Evolutionary conservation across 2,113 vertebrate species (phyloP).

Genomic region (Cettia cetti): DNA sequence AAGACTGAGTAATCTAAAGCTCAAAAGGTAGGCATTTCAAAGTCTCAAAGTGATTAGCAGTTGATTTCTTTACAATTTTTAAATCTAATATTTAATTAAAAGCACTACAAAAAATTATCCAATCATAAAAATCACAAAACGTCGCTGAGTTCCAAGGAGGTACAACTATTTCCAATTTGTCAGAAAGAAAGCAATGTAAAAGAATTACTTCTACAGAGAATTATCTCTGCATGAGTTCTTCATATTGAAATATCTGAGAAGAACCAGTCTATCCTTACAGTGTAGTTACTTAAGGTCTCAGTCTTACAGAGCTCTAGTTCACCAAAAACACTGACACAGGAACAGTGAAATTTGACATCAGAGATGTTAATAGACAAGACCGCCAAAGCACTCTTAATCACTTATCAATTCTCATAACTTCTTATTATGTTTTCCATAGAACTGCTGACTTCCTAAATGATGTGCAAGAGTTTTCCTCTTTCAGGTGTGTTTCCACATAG

Average conservation of each 20-base stretch:
- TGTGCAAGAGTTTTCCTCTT: background rate
- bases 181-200: background rate
- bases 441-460: background rate
- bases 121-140: background rate
- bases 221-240: background rate
- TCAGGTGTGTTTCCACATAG: background rate
- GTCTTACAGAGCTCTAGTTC: background rate
- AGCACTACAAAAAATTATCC: background rate
- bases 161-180: background rate
- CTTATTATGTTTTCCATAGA: background rate
- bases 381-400: background rate
- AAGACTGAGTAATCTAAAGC: background rate
- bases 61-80: background rate
- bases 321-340: background rate
- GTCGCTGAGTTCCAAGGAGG: background rate
- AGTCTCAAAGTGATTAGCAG: background rate
- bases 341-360: background rate
- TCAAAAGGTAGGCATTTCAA: background rate
- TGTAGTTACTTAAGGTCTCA: background rate
- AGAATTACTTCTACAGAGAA: background rate
- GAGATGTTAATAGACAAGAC: background rate
- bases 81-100: background rate
- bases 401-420: background rate
- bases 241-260: background rate
- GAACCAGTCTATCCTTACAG: background rate